phyloP scores from a whole-genome alignment of 1,140 invertebrate genomes.

The Ips nitidus region DNA sequence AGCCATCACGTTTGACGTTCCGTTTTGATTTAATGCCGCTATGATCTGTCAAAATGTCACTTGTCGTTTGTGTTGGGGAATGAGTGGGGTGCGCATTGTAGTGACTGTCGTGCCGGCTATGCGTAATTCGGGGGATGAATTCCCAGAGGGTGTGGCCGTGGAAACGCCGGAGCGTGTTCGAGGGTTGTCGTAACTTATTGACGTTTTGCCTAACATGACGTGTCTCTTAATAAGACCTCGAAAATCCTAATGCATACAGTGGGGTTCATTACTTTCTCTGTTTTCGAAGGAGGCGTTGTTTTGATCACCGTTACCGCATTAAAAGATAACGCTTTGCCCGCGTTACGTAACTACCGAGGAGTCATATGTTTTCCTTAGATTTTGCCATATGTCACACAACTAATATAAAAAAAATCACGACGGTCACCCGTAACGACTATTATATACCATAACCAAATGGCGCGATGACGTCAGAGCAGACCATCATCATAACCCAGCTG shows the following conservation, averaged over 20 bases:
- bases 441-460: too few species aligned
- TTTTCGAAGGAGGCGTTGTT: too few species aligned
- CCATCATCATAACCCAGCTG: too few species aligned
- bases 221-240: constrained; percentile 32
- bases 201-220: constrained; percentile 32
- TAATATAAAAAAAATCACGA: too few species aligned
- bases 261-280: constrained; percentile 24
- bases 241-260: constrained; percentile 35
- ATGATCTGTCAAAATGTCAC: background rate
- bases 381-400: too few species aligned
- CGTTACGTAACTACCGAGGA: background rate
- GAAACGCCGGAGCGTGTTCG: constrained; percentile 23
- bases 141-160: constrained; percentile 29
- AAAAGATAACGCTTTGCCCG: background rate
- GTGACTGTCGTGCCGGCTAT: background rate
- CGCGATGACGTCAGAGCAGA: too few species aligned
- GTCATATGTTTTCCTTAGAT: too few species aligned
- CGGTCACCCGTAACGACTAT: too few species aligned
- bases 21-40: background rate
- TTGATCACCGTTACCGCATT: too few species aligned
- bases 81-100: background rate
- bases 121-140: constrained; percentile 27
- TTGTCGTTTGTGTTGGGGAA: background rate
- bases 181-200: constrained; percentile 33
- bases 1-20: too few species aligned